Base-by-base conservation (phyloP, 2,888 invertebrate species). In the Pollenia labialis region DNA sequence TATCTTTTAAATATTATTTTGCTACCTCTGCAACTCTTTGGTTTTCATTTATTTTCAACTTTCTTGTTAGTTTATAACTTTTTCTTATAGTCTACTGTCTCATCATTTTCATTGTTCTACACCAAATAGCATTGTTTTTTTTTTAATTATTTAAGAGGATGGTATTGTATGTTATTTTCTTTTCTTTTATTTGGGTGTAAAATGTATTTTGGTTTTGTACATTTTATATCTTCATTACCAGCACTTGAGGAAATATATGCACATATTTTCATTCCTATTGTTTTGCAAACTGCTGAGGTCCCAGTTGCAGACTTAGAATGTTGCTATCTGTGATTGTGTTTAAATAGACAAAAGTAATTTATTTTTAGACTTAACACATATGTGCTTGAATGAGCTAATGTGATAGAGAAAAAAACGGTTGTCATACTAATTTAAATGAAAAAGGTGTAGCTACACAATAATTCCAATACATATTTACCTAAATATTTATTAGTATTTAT, bases 31-130 rank as follows among this genome's bases (percentile, higher is more conserved):
- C 32, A 52, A 32, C n/a, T 69, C 16, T 40, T 48, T 48, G 12
- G 23, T 48, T 68, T 52, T 50, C 52, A 52, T 69, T 40, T 50
- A 52, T 52, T 69, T 52, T 52, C 8, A 56, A 32, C 32, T 50
- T 69, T 69, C 32, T 16, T 42, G 9, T 40, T 71, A 32, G 32
- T 52, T 18, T 54, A 1, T 42, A 32, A 32, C 6, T 14, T 69
- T 14, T 32, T 32, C 6, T 69, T 54, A 16, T 52, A 52, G 50
- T 69, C 18, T 52, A 52, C 18, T 50, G 60, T 60, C 60, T 52
- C 32, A 52, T 6, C 18, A 54, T 54, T 40, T 52, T 52, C 40
- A 54, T 16, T n/a, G 12, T 18, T 42, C 1, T 42, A 69, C 42
- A 40, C 32, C 7, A 32, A 6, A 4, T 32, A 6, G 32, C 52